Percentiles rank a stretch among this genome's conserved stretches.
These are phyloP conservation scores for Leptinotarsa tumamoca DNA, from an alignment of 2,888 invertebrate genomes.

Conservation along the genomic window DNA sequence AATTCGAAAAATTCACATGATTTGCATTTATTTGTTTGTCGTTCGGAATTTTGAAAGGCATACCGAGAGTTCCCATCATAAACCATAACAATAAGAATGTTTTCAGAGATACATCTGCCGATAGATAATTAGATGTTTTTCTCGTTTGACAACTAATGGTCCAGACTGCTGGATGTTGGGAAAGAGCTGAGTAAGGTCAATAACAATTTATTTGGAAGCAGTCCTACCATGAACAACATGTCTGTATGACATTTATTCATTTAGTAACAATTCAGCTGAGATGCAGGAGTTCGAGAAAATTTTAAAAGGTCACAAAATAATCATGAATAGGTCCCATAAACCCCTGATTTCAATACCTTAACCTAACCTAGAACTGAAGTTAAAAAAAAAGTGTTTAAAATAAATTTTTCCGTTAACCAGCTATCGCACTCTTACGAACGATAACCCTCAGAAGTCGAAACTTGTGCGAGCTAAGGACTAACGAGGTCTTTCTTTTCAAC, in stretches of 20 bases:
- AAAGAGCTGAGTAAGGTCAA: neutral
- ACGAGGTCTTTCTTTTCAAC: too few relatives aligned
- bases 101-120: slow-evolving; percentile 21
- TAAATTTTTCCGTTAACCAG: too few relatives aligned
- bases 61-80: slow-evolving; percentile 17
- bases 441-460: too few relatives aligned
- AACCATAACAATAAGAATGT: slow-evolving; percentile 21
- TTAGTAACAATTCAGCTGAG: neutral
- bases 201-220: slow-evolving; percentile 12
- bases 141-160: slow-evolving; percentile 13
- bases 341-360: too few relatives aligned
- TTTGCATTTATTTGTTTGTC: slow-evolving; percentile 27
- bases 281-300: neutral
- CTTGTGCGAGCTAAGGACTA: too few relatives aligned
- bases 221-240: neutral
- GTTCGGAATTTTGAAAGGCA: slow-evolving; percentile 14
- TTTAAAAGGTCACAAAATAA: too few relatives aligned
- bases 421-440: too few relatives aligned
- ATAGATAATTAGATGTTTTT: slow-evolving; percentile 20
- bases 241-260: neutral
- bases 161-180: slow-evolving; percentile 12
- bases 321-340: too few relatives aligned
- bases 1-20: slow-evolving; percentile 25
- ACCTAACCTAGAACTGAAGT: too few relatives aligned
- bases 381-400: too few relatives aligned